Percentiles rank a stretch among this genome's conserved stretches.
phyloP scores from a whole-genome alignment of 1,140 invertebrate genomes.

The Druon quercuslanigerum region DNA sequence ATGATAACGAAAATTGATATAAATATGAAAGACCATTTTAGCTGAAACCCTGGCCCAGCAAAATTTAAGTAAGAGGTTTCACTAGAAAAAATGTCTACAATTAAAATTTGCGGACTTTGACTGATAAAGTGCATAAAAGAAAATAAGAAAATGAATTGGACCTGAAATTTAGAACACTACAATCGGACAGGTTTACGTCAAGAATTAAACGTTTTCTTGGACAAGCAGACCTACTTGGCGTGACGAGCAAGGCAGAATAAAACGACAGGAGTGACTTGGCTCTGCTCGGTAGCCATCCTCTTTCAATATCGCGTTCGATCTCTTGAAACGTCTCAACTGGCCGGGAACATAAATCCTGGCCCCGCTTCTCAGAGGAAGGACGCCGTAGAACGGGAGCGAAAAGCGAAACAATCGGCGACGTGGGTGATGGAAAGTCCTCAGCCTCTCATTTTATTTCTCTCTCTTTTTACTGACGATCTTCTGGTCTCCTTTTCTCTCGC shows the following conservation, averaged over 20 bases:
- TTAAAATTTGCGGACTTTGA: too few species aligned
- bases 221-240: constrained; percentile 32
- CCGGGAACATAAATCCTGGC: constrained; percentile 70
- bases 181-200: neutral
- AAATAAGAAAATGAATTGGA: neutral
- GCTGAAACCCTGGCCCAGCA: too few species aligned
- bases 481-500: constrained; percentile 46
- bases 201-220: neutral
- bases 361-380: constrained; percentile 52
- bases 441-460: constrained; percentile 40
- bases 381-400: constrained; percentile 56
- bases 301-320: constrained; percentile 70
- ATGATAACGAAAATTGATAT: too few species aligned
- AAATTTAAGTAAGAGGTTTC: too few species aligned
- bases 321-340: constrained; percentile 74
- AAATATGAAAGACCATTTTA: too few species aligned
- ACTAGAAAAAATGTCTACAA: too few species aligned
- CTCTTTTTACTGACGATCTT: constrained; percentile 21
- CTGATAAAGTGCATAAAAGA: neutral
- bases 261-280: constrained; percentile 52
- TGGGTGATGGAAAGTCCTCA: constrained; percentile 67
- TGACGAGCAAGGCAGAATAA: constrained; percentile 51
- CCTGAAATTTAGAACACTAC: neutral
- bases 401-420: constrained; percentile 68
- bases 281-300: constrained; percentile 55